A percentile compares a stretch with the other conserved stretches of the same genome.
Conservation (phyloP, 2,113 vertebrate species). For the Synchiropus splendidus region DNA sequence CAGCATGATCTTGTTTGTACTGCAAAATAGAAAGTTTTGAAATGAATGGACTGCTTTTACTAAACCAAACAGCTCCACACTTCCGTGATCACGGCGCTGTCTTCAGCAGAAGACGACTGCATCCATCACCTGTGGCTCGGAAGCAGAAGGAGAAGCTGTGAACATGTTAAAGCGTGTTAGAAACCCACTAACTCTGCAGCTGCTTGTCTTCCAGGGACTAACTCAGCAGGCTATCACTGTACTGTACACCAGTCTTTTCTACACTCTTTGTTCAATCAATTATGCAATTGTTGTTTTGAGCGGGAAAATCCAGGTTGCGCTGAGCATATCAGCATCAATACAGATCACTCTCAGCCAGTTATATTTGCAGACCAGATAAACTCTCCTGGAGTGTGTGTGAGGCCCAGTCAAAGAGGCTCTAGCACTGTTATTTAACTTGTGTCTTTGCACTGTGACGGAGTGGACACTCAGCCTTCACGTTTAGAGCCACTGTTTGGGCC, state of each 20-base stretch:
- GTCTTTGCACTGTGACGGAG: slow-evolving; percentile 23
- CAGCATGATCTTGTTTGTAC: slow-evolving; percentile 17
- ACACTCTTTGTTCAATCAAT: slow-evolving; percentile 18
- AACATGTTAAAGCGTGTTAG: slow-evolving; percentile 9
- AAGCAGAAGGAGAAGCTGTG: slow-evolving; percentile 8
- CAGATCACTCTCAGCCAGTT: slow-evolving; percentile 14
- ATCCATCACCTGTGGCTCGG: background rate
- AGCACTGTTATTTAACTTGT: slow-evolving; percentile 47
- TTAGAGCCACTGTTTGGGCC: background rate
- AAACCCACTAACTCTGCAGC: slow-evolving; percentile 14
- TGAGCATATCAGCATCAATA: slow-evolving; percentile 24
- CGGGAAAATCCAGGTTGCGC: slow-evolving; percentile 42
- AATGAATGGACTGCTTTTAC: slow-evolving; percentile 3
- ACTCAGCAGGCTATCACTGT: slow-evolving; percentile 26
- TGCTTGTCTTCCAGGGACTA: slow-evolving; percentile 40
- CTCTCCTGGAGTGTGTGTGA: slow-evolving; percentile 5
- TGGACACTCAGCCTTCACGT: slow-evolving; percentile 1
- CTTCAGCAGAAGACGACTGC: background rate
- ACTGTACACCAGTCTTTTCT: slow-evolving; percentile 35
- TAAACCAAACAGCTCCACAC: slow-evolving; percentile 31
- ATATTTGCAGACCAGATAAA: background rate
- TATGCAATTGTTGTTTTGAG: slow-evolving; percentile 48
- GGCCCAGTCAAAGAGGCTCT: slow-evolving; percentile 33
- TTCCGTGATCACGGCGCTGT: slow-evolving; percentile 1
- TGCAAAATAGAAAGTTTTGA: too few species aligned